phyloP scores from a whole-genome alignment of 2,888 invertebrate species.

The Ornithoptera alexandrae region DNA sequence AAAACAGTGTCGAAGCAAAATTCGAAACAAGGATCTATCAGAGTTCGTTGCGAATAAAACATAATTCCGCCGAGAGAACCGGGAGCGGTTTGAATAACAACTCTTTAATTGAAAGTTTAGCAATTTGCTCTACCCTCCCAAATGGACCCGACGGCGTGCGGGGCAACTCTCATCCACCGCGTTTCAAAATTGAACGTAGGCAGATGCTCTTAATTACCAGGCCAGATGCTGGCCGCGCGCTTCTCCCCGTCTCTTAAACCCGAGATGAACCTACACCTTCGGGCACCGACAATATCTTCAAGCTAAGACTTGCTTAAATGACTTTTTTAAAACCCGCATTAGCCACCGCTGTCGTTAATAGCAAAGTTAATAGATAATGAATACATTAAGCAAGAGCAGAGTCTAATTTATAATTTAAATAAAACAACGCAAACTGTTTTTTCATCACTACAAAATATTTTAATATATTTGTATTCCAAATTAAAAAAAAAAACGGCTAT shows the following conservation, averaged over 20 bases:
- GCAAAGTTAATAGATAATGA: constrained; percentile 50
- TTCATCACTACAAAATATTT: too few relatives aligned
- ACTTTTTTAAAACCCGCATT: constrained; percentile 58
- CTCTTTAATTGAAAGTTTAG: constrained; percentile 81
- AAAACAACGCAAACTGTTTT: too few relatives aligned
- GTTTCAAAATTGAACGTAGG: constrained; percentile 79
- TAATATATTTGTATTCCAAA: neutral
- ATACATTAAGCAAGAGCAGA: neutral
- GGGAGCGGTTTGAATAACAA: constrained; percentile 77
- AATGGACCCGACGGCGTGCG: constrained; percentile 72
- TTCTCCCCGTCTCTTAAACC: constrained; percentile 58
- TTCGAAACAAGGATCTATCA: constrained; percentile 66
- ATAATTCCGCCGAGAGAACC: constrained; percentile 68
- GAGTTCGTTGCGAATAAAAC: constrained; percentile 72
- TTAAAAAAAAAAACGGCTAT: neutral
- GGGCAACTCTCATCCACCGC: constrained; percentile 74
- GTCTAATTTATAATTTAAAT: neutral
- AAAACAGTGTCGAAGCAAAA: constrained; percentile 60
- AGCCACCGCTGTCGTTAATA: constrained; percentile 48
- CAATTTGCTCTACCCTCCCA: constrained; percentile 78
- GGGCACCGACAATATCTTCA: constrained; percentile 56
- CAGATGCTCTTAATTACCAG: constrained; percentile 79
- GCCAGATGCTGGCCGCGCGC: constrained; percentile 69
- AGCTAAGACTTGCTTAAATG: constrained; percentile 58
- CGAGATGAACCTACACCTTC: constrained; percentile 68